A percentile compares a stretch with the other conserved stretches of the same genome.
These are phyloP conservation scores for Ischnura elegans DNA, from an alignment of 2,888 invertebrate genomes.

Conservation along the genomic window DNA sequence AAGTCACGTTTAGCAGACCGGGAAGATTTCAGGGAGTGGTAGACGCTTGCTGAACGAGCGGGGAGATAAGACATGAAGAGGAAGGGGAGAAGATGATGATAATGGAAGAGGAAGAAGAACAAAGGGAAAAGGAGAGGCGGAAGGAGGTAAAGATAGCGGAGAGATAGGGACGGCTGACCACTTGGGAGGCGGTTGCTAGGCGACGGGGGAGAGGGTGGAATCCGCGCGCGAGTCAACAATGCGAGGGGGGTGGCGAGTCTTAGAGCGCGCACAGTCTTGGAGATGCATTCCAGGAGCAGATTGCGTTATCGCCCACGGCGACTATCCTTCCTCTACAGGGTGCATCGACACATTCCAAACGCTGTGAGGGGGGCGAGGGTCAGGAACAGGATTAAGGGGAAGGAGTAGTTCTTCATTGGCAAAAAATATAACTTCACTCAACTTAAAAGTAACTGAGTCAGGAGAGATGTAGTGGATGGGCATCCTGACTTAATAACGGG, in stretches of 20 bases:
- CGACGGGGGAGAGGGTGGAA: background rate
- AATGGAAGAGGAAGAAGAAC: background rate
- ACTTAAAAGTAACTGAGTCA: too few species aligned
- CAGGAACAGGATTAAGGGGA: background rate
- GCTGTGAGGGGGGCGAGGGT: background rate
- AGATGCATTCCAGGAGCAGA: background rate
- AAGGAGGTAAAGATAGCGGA: background rate
- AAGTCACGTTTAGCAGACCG: background rate
- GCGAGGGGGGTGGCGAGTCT: background rate
- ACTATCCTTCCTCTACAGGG: background rate
- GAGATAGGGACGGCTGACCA: background rate
- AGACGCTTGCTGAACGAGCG: too few species aligned
- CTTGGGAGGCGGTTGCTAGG: background rate
- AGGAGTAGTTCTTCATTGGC: too few species aligned
- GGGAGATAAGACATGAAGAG: background rate
- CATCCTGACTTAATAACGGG: too few species aligned
- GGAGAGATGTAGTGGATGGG: too few species aligned
- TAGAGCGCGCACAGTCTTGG: background rate
- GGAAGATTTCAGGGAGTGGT: background rate
- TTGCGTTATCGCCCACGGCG: constrained; percentile 25
- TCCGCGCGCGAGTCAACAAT: constrained; percentile 17
- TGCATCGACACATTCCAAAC: constrained; percentile 37
- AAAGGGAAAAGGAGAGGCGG: background rate
- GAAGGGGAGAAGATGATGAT: background rate
- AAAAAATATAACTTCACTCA: too few species aligned